Base-by-base conservation (phyloP, 2,113 vertebrate species). In the Otocyon megalotis region DNA sequence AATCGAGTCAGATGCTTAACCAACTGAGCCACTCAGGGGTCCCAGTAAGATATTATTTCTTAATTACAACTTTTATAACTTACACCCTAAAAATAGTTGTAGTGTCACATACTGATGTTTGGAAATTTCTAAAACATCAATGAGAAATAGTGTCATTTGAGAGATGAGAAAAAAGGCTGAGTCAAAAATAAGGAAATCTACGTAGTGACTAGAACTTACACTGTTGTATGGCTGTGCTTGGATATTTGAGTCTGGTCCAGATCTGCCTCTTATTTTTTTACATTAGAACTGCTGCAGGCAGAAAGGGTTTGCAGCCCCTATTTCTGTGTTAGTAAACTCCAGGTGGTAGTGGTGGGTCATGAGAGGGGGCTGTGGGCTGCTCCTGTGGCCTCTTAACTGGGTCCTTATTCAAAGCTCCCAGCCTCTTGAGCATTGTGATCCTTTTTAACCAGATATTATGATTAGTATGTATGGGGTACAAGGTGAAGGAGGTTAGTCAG, bases 401-500 rank as follows among this genome's bases (percentile, higher is more conserved):
- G 1, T 84, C 53, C 28, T 67, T 96, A 17, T n/a, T 93, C 53
- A 88, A 35, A 30, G 35, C 85, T 58, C n/a, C 30, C 17, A 74
- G 37, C 15, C 37, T 88, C 79, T 90, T 95, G 32, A 28, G 90
- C 62, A 54, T 83, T 95, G 10, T 80, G 26, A 90, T 90, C 94
- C 83, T 96, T 90, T 94, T 94, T 95, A 96, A 85, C 28, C 19
- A 83, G n/a, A 5, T 96, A 81, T 85, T 77, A 10, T 28, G 20
- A 72, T 90, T 97, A 80, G 28, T 89, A 30, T 22, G 35, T 22
- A 14, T 67, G 60, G 26, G 8, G 16, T 93, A 53, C 5, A n/a
- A 71, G 54, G 8, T 0, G 89, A 74, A 83, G 76, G 16, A 50
- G 48, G 19, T 69, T 90, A 30, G 72, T 76, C 37, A 69, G n/a